phyloP scores from a whole-genome alignment of 2,888 invertebrate species.

The Heliconius erato region DNA sequence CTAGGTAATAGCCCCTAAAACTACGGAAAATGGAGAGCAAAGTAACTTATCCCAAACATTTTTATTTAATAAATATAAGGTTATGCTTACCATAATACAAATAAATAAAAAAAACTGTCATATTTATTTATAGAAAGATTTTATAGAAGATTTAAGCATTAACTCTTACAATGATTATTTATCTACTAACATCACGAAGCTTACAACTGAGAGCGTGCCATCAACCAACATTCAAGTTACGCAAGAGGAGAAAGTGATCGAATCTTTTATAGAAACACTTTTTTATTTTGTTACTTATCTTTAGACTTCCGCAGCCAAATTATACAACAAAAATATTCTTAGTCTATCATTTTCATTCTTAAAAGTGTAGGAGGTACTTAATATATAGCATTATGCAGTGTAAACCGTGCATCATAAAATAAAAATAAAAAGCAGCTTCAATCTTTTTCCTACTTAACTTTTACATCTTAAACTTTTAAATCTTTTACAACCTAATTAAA shows the following conservation, averaged over 20 bases:
- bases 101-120: background rate
- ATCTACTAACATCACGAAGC: slow-evolving; percentile 19
- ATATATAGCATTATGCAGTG: background rate
- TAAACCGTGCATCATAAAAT: too few species aligned
- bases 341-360: background rate
- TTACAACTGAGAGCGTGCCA: background rate
- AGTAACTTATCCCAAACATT: background rate
- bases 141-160: background rate
- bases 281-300: background rate
- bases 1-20: too few species aligned
- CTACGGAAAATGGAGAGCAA: too few species aligned
- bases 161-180: background rate
- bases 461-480: too few species aligned
- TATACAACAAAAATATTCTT: background rate
- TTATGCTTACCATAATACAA: background rate
- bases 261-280: background rate
- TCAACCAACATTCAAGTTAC: slow-evolving; percentile 7
- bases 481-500: too few species aligned
- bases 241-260: slow-evolving; percentile 23
- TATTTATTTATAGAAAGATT: background rate
- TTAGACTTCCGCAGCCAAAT: background rate
- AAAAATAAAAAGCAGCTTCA: too few species aligned
- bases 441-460: too few species aligned
- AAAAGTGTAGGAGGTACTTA: background rate
- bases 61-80: background rate